Evolutionary conservation across 2,888 invertebrate species (phyloP), one percentile per base, ranked within the genome.

Genomic region (Lasioglossum vierecki): DNA sequence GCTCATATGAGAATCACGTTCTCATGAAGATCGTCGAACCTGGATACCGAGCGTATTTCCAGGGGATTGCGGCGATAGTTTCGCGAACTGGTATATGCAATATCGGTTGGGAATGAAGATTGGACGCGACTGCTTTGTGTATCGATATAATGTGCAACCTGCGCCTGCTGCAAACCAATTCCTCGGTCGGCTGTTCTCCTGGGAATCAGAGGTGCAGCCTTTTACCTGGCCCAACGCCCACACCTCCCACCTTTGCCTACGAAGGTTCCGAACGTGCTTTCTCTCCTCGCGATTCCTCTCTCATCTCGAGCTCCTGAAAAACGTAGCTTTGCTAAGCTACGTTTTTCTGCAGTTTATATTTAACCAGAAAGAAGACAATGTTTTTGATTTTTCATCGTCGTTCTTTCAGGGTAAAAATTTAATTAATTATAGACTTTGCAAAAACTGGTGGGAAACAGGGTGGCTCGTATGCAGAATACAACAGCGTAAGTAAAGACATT

Each of bases 151-250:
- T 77, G 68, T 84, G 78, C 85, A 85, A 91, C 90, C 90, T 91
- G 92, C 88, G 86, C 88, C 89, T 91, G 89, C 87, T 82, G 82
- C 75, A 46, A 76, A 22, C 72, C 60, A 83, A 89, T 90, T 91
- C 92, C 89, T 90, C 87, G 70, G 76, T 76, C 85, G 84, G 85
- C 91, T 93, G 93, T 81, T 93, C 84, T 90, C 93, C 93, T 93
- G 92, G 90, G 88, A 92, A 80, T 88, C 90, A 89, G 91, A 93
- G 93, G 92, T 93, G 91, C 91, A 92, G 88, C 88, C 91, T 92
- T 93, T 92, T 93, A 93, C 93, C 93, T 93, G 93, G 88, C 90
- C 90, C 91, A 90, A 93, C 93, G 93, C 92, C 93, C 91, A 92
- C 93, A 92, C 91, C 91, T 93, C 90, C 90, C 91, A 91, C 89